Conservation (phyloP, 2,888 invertebrate species). For the Digitonthophagus gazella region DNA sequence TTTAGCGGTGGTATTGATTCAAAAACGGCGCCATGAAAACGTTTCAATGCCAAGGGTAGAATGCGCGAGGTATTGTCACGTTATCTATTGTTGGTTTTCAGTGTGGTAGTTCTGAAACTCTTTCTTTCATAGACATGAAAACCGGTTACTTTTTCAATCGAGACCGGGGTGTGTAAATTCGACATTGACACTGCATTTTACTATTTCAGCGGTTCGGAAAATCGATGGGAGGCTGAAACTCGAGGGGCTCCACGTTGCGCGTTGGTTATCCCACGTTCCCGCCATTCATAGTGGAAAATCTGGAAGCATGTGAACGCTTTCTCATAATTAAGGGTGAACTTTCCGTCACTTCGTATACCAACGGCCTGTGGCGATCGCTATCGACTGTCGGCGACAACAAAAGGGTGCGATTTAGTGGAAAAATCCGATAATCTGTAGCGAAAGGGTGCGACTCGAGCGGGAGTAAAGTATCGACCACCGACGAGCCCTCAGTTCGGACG, state of each 20-base stretch:
- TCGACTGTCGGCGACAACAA: not conserved
- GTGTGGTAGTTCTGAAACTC: not conserved
- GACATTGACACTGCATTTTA: not conserved
- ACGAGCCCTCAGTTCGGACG: not conserved
- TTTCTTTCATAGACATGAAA: not conserved
- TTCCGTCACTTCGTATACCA: not conserved
- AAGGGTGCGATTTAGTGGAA: not conserved
- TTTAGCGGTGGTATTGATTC: not conserved
- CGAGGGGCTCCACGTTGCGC: not conserved
- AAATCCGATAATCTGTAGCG: not conserved
- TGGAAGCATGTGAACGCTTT: not conserved
- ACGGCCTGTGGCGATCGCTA: not conserved
- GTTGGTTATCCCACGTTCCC: not conserved
- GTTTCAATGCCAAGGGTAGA: not conserved
- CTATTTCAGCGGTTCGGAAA: not conserved
- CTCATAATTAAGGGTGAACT: not conserved
- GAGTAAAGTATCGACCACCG: not conserved
- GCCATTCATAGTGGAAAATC: not conserved
- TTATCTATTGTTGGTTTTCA: not conserved
- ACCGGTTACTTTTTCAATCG: not conserved
- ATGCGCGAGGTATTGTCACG: not conserved
- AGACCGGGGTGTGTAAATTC: not conserved
- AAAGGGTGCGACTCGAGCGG: not conserved
- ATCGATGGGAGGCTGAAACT: not conserved
- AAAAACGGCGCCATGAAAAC: not conserved